Evolutionary conservation across 2,888 invertebrate genomes (phyloP), one percentile per base, ranked within the genome.

Genomic region (Catocala fraxini): DNA sequence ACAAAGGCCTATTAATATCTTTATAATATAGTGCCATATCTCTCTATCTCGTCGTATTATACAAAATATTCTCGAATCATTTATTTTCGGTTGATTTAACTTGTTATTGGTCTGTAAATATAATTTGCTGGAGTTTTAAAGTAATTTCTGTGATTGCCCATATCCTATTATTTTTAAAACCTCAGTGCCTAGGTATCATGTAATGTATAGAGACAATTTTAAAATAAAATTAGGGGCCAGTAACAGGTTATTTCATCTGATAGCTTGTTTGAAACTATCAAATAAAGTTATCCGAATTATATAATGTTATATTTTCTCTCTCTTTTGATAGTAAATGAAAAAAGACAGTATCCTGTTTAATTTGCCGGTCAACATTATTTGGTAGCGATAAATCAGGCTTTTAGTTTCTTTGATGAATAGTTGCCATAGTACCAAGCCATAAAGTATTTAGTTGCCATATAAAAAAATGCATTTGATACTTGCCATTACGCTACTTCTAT

Each of bases 401-500:
- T 51, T 34, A 48, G 33, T 48, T n/a, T 34, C 15, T 11, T 33
- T 15, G 9, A n/a, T 10, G 43, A 46, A 39, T 15, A 33, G 6
- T 5, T 7, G 46, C 46, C 34, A 33, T 47, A 34, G 12, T 33
- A 0, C 6, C 25, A 65, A 51, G 60, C 63, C 63, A 62, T 62
- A 63, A 10, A 63, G 41, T 41, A 71, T 52, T 68, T 58, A 56
- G 63, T 79, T 78, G 80, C 80, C 81, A 80, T 80, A 71, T 65
- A 35, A 64, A 48, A 69, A 60, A n/a, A 55, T 65, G 59, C 62
- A 70, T 65, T 70, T 70, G 67, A 71, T 55, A 58, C 68, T 81
- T 79, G 81, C 78, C 78, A 77, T 81, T 59, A 60, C 42, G 63
- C 70, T 80, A 73, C 71, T 74, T 72, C 68, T 53, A 63, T 56